phyloP scores from a whole-genome alignment of 2,888 invertebrate genomes.

The Callosobruchus maculatus region DNA sequence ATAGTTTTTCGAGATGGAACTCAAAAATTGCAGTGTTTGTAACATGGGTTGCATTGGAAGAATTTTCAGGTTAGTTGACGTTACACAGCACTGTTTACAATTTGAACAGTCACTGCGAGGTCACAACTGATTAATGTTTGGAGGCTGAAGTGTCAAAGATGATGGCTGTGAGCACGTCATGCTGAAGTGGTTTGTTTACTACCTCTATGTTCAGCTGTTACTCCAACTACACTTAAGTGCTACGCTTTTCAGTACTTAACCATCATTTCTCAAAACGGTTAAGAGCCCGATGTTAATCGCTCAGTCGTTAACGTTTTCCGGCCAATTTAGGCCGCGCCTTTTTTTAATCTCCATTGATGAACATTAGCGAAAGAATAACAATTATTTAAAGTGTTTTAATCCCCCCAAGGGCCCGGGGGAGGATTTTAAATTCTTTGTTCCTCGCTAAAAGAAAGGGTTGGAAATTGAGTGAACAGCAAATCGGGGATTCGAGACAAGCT shows the following conservation, averaged over 20 bases:
- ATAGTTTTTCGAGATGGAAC: too few species aligned
- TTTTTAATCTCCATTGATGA: slow-evolving; percentile 28
- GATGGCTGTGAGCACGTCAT: too few species aligned
- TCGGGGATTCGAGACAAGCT: slow-evolving; percentile 11
- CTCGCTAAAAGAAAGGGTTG: slow-evolving; percentile 38
- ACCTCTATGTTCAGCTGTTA: too few species aligned
- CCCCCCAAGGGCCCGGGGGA: slow-evolving; percentile 30
- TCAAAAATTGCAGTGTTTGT: too few species aligned
- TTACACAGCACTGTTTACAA: too few species aligned
- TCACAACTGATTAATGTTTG: too few species aligned
- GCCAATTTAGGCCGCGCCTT: slow-evolving; percentile 1
- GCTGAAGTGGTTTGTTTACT: too few species aligned
- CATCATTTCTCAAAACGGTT: neutral
- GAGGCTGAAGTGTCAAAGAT: too few species aligned
- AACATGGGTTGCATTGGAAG: too few species aligned
- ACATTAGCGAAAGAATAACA: slow-evolving; percentile 35
- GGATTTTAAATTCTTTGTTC: slow-evolving; percentile 40
- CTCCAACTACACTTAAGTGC: too few species aligned
- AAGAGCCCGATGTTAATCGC: neutral
- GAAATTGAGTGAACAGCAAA: slow-evolving; percentile 39
- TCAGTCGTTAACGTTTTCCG: neutral
- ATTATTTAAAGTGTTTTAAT: slow-evolving; percentile 45
- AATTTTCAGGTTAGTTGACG: too few species aligned
- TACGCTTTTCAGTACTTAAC: neutral
- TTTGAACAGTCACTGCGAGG: too few species aligned